Evolutionary conservation across 2,888 invertebrate genomes (phyloP), one percentile per base, ranked within the genome.

Genomic region (Caenorhabditis auriculariae): DNA sequence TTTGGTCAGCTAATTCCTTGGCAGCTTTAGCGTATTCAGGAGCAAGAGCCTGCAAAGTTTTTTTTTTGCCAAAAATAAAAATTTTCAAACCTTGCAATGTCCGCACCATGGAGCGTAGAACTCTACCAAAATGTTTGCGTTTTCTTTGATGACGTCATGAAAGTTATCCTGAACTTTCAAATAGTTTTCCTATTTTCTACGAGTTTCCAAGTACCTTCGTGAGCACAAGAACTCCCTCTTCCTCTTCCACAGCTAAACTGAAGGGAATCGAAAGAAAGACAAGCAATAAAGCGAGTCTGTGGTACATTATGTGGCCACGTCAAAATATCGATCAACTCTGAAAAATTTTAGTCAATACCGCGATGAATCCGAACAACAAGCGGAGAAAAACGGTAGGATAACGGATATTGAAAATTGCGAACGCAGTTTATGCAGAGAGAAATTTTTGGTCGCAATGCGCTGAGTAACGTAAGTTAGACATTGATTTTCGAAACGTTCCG

Each of bases 21-120:
- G 59, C 64, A 27, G 60, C 45, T 32, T 96, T 58, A 85, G 96
- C 96, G 87, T 96, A 95, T 55, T 96, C 90, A 76, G 96, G 87
- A 79, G 96, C 65, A 19, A 65, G 53, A 3, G 65, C 46, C 42
- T n/a, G n/a, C n/a, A n/a, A n/a, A n/a, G n/a, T n/a, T n/a, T n/a
- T n/a, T n/a, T n/a, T n/a, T n/a, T n/a, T n/a, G n/a, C n/a, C n/a
- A n/a, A n/a, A n/a, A n/a, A n/a, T n/a, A n/a, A n/a, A n/a, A 48
- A 57, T 52, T n/a, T n/a, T n/a, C n/a, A n/a, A n/a, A n/a, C n/a
- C 27, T 65, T 65, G 52, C 65, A 65, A 49, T 65, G 65, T 39
- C 60, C 65, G 45, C 65, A 65, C 65, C 65, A 65, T 42, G 65
- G 65, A 15, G 65, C 65, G 49, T 65, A 65, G 54, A 65, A 65